Evolutionary conservation across 2,888 invertebrate species (phyloP).

Genomic region (Aquatica leii): DNA sequence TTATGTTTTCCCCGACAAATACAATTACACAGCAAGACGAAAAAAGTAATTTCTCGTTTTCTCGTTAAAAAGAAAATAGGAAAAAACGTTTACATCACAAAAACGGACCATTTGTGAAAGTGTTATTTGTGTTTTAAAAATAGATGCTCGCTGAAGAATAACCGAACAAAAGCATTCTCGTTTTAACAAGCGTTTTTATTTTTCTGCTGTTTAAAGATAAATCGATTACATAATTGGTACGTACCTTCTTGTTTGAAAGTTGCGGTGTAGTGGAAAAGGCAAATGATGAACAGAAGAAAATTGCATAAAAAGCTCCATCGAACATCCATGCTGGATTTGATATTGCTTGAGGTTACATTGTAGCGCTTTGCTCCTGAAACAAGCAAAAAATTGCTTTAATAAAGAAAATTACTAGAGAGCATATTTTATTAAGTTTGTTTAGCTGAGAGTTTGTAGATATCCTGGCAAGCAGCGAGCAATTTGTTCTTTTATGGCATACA

Average conservation of each 20-base stretch:
- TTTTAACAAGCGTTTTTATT: slow-evolving; percentile 28
- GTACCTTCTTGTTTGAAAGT: slow-evolving; percentile 58
- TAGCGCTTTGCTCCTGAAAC: slow-evolving; percentile 55
- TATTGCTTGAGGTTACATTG: slow-evolving; percentile 57
- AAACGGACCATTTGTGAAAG: slow-evolving; percentile 30
- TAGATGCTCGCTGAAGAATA: slow-evolving; percentile 22
- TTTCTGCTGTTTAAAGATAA: background rate
- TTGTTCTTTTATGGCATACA: slow-evolving; percentile 32
- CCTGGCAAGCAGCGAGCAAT: slow-evolving; percentile 27
- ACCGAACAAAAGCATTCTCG: slow-evolving; percentile 21
- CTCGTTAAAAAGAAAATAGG: slow-evolving; percentile 32
- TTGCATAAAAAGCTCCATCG: slow-evolving; percentile 57
- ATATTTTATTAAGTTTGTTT: slow-evolving; percentile 37
- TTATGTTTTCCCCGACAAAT: slow-evolving; percentile 24
- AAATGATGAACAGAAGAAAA: slow-evolving; percentile 53
- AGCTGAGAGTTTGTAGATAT: slow-evolving; percentile 35
- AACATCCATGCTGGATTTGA: slow-evolving; percentile 55
- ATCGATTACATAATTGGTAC: slow-evolving; percentile 31
- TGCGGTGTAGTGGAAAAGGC: slow-evolving; percentile 53
- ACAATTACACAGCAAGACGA: slow-evolving; percentile 29
- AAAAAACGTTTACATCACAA: slow-evolving; percentile 29
- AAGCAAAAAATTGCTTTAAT: slow-evolving; percentile 45
- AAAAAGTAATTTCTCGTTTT: slow-evolving; percentile 32
- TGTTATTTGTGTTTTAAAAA: slow-evolving; percentile 26
- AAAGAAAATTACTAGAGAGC: slow-evolving; percentile 36